Conservation (phyloP, 2,797 vertebrate genomes). For the Syngnathus rostellatus region DNA sequence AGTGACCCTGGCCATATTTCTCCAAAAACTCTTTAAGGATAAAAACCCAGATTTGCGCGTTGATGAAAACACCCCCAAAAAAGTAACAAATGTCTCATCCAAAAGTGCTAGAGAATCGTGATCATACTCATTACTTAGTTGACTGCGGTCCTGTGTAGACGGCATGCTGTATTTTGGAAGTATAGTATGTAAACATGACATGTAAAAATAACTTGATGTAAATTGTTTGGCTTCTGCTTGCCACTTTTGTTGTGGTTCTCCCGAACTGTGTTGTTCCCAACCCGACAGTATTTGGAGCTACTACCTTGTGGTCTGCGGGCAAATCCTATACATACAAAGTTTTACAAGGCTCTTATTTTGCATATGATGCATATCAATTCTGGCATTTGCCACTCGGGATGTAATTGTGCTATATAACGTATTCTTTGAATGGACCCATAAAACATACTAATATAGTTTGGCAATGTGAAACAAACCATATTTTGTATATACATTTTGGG, state of each 20-base stretch:
- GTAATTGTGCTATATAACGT: conserved; percentile 18
- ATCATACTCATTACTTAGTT: not conserved
- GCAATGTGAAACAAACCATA: conserved; percentile 23
- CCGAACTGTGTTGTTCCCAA: conserved; percentile 6
- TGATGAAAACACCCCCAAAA: too few relatives aligned
- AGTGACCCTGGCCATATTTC: too few relatives aligned
- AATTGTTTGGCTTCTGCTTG: not conserved
- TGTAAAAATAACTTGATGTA: conserved; percentile 10
- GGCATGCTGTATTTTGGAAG: not conserved
- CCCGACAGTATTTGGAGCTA: conserved; percentile 11
- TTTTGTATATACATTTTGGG: conserved; percentile 33
- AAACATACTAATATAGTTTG: conserved; percentile 13
- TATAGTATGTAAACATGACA: conserved; percentile 4
- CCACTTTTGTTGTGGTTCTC: conserved; percentile 10
- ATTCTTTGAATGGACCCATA: conserved; percentile 6
- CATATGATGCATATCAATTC: conserved; percentile 20
- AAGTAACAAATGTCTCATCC: not conserved
- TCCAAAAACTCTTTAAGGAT: too few relatives aligned
- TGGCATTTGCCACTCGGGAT: conserved; percentile 24
- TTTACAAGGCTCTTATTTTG: conserved; percentile 33
- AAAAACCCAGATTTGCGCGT: too few relatives aligned
- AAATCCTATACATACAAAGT: conserved; percentile 24
- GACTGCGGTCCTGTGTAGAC: not conserved
- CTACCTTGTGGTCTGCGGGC: conserved; percentile 28
- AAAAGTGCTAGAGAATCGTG: not conserved